phyloP scores from a whole-genome alignment of 2,113 vertebrate species.

The Oostethus manadensis region DNA sequence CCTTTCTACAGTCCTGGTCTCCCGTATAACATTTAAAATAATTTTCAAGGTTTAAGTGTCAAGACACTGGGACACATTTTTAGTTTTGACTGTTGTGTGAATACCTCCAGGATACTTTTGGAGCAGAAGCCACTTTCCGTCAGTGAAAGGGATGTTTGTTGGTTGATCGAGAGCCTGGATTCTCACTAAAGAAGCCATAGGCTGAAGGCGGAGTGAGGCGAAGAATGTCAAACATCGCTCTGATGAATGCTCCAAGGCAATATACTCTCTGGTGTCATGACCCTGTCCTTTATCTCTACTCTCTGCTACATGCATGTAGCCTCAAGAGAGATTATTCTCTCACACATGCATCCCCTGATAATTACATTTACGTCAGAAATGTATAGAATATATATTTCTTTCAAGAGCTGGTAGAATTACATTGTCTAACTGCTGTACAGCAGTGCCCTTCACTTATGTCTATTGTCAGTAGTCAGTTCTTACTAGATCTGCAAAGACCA shows the following conservation, averaged over 20 bases:
- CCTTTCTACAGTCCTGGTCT: constrained; percentile 1
- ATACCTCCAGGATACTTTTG: constrained; percentile 41
- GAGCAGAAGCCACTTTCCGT: constrained; percentile 38
- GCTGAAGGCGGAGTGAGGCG: constrained; percentile 39
- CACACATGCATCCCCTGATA: constrained; percentile 1
- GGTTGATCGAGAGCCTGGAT: constrained; percentile 36
- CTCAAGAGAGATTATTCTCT: not conserved
- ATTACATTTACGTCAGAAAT: not conserved
- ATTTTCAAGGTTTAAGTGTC: constrained; percentile 48
- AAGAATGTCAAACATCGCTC: constrained; percentile 62
- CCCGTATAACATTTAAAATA: constrained; percentile 12
- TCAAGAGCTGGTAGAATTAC: not conserved
- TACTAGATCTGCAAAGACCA: constrained; percentile 15
- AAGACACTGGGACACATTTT: constrained; percentile 39
- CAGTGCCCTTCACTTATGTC: not conserved
- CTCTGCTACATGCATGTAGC: not conserved
- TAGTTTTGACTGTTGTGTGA: constrained; percentile 41
- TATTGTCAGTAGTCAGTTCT: too few species aligned
- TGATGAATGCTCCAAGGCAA: constrained; percentile 54
- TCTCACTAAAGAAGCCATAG: constrained; percentile 28
- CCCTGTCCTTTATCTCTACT: constrained; percentile 34
- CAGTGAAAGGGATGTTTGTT: constrained; percentile 61
- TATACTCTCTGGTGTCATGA: constrained; percentile 43
- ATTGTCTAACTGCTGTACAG: not conserved
- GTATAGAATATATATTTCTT: not conserved